These are phyloP conservation scores for Silurus glanis DNA, from an alignment of 2,113 vertebrate species.

Conservation along the genomic window DNA sequence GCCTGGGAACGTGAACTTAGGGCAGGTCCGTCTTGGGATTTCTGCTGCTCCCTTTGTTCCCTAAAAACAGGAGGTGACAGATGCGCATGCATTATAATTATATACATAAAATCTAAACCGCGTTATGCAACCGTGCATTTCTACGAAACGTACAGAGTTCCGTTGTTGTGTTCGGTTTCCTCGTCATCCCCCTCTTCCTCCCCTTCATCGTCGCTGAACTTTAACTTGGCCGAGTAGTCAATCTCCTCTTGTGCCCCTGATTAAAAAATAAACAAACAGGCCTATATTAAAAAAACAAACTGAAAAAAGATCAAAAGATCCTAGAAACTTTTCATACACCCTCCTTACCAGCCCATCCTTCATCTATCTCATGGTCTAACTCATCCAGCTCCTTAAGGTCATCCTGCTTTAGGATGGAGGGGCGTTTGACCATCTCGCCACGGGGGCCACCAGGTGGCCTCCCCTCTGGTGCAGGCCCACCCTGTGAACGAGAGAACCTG, in stretches of 20 bases:
- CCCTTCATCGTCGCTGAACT: slow-evolving; percentile 93
- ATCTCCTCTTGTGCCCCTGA: slow-evolving; percentile 91
- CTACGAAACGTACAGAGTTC: slow-evolving; percentile 65
- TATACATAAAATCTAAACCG: neutral
- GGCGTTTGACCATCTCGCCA: slow-evolving; percentile 81
- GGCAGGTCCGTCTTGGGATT: slow-evolving; percentile 64
- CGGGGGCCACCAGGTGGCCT: slow-evolving; percentile 75
- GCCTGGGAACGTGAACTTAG: slow-evolving; percentile 63
- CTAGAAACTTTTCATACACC: neutral
- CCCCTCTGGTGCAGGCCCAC: slow-evolving; percentile 74
- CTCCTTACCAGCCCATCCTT: slow-evolving; percentile 87
- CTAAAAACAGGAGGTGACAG: neutral
- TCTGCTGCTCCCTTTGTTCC: slow-evolving; percentile 64
- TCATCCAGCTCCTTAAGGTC: slow-evolving; percentile 93
- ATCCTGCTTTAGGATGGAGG: slow-evolving; percentile 90
- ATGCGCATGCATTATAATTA: neutral
- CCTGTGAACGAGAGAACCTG: slow-evolving; percentile 81
- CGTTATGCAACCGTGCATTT: neutral
- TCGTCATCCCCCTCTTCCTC: slow-evolving; percentile 85
- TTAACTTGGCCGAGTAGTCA: slow-evolving; percentile 91
- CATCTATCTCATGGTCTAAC: slow-evolving; percentile 89
- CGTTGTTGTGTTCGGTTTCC: slow-evolving; percentile 68
- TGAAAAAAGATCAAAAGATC: neutral
- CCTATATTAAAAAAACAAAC: neutral
- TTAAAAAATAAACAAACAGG: neutral